Base-by-base conservation (phyloP, 2,113 vertebrate species). In the Etheostoma cragini region DNA sequence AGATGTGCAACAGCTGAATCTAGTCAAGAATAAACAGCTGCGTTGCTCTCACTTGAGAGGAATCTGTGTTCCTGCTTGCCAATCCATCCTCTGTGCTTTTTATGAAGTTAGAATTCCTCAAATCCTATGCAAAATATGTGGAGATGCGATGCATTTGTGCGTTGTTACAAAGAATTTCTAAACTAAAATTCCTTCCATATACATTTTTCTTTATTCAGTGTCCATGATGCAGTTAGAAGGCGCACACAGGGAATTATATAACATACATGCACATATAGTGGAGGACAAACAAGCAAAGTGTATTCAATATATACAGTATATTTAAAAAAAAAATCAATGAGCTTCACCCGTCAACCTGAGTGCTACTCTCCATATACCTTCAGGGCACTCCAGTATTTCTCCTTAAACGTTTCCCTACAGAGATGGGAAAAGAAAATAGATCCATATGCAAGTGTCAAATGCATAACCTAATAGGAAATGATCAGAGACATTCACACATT, bases 11-110 rank as follows among this genome's bases (percentile, higher is more conserved):
- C 80, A 82, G 81, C 80, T 82, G 72, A 77, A 45, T 70, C 19
- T 22, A 38, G 58, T 85, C 50, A 60, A 75, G 73, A 64, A 60
- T 21, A 49, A 52, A 67, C 78, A 83, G 70, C 82, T 87, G 81
- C 30, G 71, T 52, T 57, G 83, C 70, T 72, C 75, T 70, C 68
- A 54, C 76, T 75, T 68, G 77, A 76, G 77, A 83, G 47, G 47
- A 67, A 62, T 66, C 81, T 33, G 69, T 19, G 26, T 56, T 56
- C n/a, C 54, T 26, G 58, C 66, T 57, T 19, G 60, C n/a, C 57
- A 62, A 81, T 50, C 13, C 64, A 8, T 60, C 19, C 16, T 19
- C 46, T 58, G 6, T 64, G 72, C 61, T 60, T 71, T 24, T 73
- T 24, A 72, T 66, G 54, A 45, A 50, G 61, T 74, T 80, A 57